Evolutionary conservation across 2,113 vertebrate genomes (phyloP), one percentile per base, ranked within the genome.

Genomic region (Dicentrarchus labrax): DNA sequence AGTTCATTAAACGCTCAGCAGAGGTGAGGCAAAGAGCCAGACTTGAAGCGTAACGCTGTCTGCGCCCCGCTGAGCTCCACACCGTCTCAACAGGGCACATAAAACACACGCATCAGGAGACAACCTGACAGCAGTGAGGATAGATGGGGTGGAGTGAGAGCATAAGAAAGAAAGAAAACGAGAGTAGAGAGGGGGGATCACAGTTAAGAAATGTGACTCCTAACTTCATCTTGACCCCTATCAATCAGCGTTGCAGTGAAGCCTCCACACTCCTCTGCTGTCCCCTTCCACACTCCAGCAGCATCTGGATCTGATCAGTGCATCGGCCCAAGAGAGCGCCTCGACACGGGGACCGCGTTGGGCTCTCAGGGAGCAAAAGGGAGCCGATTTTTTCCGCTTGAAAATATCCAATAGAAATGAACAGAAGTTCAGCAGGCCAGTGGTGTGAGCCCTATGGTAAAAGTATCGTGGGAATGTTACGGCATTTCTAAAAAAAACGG

Each of bases 241-340:
- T 94, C 84, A 90, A 90, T 93, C 92, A 90, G 76, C 10, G 67
- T 70, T 22, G 79, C 76, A 0, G 60, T 38, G 47, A 68, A 70
- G 79, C 80, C 83, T 86, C 30, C 83, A 67, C 64, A 13, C 79
- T 78, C 62, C 74, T 76, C 74, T 36, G 51, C 79, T 65, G 72
- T 87, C 83, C 88, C 72, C 79, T 41, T 89, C 75, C 84, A 81
- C 86, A 68, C 86, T 75, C 66, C 85, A 22, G 66, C 65, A 81
- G 69, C 95, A 95, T 95, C 94, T 95, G 95, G 91, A 92, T 91
- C 79, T 57, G 50, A 95, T 95, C 93, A 93, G 61, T 0, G 78
- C 51, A 5, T 8, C 65, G n/a, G 66, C 89, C 90, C 84, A n/a
- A 72, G 90, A 88, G 89, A 94, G 71, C 43, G 53, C 69, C 65